Evolutionary conservation across 37 sponge, comb jelly and placozoan genomes (phyloP), one percentile per base, ranked within the genome.

Genomic region (Amphimedon queenslandica): DNA sequence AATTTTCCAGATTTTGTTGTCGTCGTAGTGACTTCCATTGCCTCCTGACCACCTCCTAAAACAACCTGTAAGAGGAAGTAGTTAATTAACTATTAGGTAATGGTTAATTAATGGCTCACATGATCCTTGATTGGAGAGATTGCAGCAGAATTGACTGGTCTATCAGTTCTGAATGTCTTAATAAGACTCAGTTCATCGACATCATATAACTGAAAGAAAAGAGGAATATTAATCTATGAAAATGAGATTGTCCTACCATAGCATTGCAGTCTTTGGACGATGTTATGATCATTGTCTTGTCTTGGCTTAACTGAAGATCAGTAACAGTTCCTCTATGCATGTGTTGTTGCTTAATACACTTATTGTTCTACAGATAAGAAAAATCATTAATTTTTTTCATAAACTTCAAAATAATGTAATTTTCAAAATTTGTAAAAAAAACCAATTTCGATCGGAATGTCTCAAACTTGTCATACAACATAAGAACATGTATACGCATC

Each of bases 1-100:
- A 98, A 98, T 58, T 98, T 98, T 28, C 99, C 99, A 20, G 90
- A 87, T 69, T 90, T 89, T 13, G 96, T 82, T 55, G 79, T 76
- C 0, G 99, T 95, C 5, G 91, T 91, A 56, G 99, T 98, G 51
- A 98, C 99, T 32, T 92, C 91, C 87, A 89, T 95, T 13, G 99
- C 99, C 43, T 98, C 99, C 69, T 98, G 99, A 56, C 99, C 99
- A 37, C 99, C 99, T 57, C 99, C 99, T 61, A 98, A 69, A 8
- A 95, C 90, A 43, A 90, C 90, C 90, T 90, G 40, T n/a, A 60
- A 13, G 21, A 11, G 27, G 13, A 13, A 18, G 5, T 60, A 60
- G 28, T 25, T 60, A 11, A 60, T 6, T 6, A 60, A 5, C 5
- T 25, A n/a, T 6, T 25, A 11, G n/a, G 10, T 40, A 34, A 67